These are phyloP conservation scores for Acropternis orthonyx DNA, from an alignment of 2,797 vertebrate species.

Conservation along the genomic window DNA sequence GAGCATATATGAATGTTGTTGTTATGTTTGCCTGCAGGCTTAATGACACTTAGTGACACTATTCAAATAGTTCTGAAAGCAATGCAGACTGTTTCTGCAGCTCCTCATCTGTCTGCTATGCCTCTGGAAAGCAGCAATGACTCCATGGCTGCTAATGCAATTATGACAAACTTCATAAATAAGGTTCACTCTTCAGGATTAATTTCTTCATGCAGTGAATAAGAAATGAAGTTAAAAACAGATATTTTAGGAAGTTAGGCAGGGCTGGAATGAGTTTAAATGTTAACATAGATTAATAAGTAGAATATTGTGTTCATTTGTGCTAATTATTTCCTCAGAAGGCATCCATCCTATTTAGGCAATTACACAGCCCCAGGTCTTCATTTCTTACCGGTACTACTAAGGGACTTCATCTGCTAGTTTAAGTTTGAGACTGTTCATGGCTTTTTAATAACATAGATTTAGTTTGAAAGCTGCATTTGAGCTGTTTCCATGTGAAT, in stretches of 20 bases:
- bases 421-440: slow-evolving; percentile 34
- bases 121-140: neutral
- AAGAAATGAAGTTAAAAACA: slow-evolving; percentile 31
- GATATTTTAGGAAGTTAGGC: slow-evolving; percentile 29
- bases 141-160: neutral
- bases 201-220: neutral
- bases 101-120: neutral
- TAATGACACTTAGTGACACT: neutral
- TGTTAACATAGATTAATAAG: slow-evolving; percentile 50
- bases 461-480: slow-evolving; percentile 52
- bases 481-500: slow-evolving; percentile 65
- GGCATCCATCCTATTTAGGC: slow-evolving; percentile 42
- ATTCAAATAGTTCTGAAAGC: neutral
- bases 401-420: neutral
- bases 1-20: neutral
- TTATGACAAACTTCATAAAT: neutral
- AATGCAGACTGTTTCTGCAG: neutral
- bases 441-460: slow-evolving; percentile 59
- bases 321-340: slow-evolving; percentile 54
- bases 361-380: slow-evolving; percentile 42
- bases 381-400: neutral
- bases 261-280: slow-evolving; percentile 48
- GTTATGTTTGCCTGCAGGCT: neutral
- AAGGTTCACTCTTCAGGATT: neutral
- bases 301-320: slow-evolving; percentile 21